These are phyloP conservation scores for Gadopsis bispinosus DNA, from an alignment of 2,797 vertebrate species.

Conservation along the genomic window DNA sequence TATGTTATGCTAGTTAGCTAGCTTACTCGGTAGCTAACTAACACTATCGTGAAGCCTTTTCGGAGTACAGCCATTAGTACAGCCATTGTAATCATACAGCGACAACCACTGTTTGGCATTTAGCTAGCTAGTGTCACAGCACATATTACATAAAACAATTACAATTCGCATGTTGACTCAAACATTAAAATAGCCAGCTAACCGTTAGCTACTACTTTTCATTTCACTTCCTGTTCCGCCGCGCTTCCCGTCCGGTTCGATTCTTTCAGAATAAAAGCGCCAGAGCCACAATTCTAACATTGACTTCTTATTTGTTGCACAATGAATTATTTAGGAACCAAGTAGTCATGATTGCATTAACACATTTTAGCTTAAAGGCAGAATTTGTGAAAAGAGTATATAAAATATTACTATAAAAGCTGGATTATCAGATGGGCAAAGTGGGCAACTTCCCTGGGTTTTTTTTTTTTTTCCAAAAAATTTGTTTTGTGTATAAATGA, in stretches of 20 bases:
- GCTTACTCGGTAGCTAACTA: neutral
- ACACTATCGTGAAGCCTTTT: neutral
- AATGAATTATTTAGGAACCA: neutral
- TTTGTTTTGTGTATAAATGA: neutral
- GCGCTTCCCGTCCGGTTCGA: neutral
- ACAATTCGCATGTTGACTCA: neutral
- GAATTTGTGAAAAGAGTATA: neutral
- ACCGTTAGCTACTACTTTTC: neutral
- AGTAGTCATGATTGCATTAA: neutral
- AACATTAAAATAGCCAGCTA: neutral
- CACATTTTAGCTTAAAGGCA: neutral
- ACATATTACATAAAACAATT: neutral
- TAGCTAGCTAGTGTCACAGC: no score
- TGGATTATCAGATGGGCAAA: neutral
- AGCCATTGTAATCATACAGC: neutral
- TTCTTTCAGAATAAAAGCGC: slow-evolving; percentile 39
- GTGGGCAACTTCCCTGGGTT: neutral
- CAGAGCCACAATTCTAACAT: neutral
- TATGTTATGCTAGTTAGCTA: neutral
- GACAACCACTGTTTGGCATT: neutral
- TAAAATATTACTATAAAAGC: neutral
- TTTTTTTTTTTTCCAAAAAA: neutral
- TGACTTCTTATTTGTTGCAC: neutral
- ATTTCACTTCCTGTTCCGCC: neutral
- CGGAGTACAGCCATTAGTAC: no score